phyloP scores from a whole-genome alignment of 2,888 invertebrate species.

The Prenolepis imparis region DNA sequence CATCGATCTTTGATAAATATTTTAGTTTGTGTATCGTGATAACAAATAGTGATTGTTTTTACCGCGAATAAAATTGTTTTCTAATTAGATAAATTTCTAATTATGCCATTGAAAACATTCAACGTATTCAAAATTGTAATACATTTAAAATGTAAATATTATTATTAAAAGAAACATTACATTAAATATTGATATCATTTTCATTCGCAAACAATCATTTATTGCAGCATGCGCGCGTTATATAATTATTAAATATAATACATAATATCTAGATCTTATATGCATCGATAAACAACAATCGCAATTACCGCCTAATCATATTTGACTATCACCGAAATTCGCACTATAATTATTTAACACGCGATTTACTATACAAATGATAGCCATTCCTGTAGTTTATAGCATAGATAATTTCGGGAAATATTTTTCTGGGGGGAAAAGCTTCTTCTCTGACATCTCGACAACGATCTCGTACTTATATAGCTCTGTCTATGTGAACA shows the following conservation, averaged over 20 bases:
- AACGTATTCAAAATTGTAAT: not conserved
- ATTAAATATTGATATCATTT: constrained; percentile 11
- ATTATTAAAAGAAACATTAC: not conserved
- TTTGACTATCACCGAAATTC: constrained; percentile 36
- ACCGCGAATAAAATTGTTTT: not conserved
- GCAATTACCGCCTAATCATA: constrained; percentile 32
- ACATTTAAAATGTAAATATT: not conserved
- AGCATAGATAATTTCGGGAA: not conserved
- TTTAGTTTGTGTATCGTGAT: not conserved
- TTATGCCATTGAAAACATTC: not conserved
- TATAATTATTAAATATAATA: constrained; percentile 32
- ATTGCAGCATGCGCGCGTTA: not conserved
- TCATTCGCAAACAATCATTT: constrained; percentile 21
- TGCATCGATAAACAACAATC: constrained; percentile 29
- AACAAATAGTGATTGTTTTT: constrained; percentile 13
- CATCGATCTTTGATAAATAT: constrained; percentile 13
- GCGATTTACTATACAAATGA: constrained; percentile 27
- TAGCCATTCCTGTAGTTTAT: not conserved
- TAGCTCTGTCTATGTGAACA: constrained; percentile 58
- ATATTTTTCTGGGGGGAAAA: constrained; percentile 52
- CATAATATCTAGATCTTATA: constrained; percentile 2
- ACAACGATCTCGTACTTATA: constrained; percentile 22
- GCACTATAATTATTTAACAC: constrained; percentile 8
- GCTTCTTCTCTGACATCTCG: constrained; percentile 23
- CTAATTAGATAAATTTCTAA: not conserved